These are phyloP conservation scores for Papilio polyxenes DNA, from an alignment of 1,140 invertebrate genomes.

Conservation along the genomic window DNA sequence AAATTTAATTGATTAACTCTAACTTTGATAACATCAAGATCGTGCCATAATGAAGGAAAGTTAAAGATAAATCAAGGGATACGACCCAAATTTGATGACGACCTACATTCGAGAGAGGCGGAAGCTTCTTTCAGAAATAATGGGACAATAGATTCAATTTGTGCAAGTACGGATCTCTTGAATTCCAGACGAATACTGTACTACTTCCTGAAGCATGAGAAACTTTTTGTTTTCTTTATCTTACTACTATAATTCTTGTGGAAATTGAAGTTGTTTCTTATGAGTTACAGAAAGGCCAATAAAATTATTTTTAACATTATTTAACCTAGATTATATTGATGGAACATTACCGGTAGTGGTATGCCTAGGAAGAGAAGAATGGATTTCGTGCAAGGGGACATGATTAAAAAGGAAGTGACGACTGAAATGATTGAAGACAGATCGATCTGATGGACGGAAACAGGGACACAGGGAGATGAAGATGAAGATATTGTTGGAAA, in stretches of 20 bases:
- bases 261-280: no score
- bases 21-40: background rate
- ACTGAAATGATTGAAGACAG: no score
- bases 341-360: no score
- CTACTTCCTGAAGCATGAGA: background rate
- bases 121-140: constrained; percentile 21
- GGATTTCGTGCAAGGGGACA: no score
- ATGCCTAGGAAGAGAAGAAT: no score
- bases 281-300: no score
- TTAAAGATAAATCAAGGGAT: constrained; percentile 29
- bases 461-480: no score
- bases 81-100: constrained; percentile 30
- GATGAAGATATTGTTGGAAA: no score
- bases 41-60: constrained; percentile 16
- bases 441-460: no score
- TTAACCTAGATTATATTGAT: no score
- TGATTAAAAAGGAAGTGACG: no score
- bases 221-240: background rate
- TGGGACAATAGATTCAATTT: constrained; percentile 29
- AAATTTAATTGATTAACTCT: background rate
- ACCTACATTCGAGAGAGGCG: constrained; percentile 20
- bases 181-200: constrained; percentile 2
- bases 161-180: constrained; percentile 22
- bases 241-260: background rate
- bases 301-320: no score